Base-by-base conservation (phyloP, 2,797 vertebrate genomes). In the Potorous gilbertii region DNA sequence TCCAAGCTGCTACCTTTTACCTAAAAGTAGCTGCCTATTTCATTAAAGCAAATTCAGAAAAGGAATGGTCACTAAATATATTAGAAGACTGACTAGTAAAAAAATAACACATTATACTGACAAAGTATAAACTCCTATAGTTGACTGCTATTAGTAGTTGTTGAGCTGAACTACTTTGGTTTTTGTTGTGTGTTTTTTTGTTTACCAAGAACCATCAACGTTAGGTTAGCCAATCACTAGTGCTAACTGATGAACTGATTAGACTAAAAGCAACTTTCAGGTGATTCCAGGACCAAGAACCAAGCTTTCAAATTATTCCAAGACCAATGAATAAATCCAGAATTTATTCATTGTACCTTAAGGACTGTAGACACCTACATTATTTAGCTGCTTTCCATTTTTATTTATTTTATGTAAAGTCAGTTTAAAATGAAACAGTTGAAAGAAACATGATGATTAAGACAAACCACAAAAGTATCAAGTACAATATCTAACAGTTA, bases 311-410 rank as follows among this genome's bases (percentile, higher is more conserved):
- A 94, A 95, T 62, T 54, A 50, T 29, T 92, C 96, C 21, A 81
- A 1, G 31, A 55, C 40, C 55, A 92, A 94, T 66, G n/a, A 87
- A 87, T 46, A 59, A 21, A 34, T 46, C 90, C 55, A 55, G 55
- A 0, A 3, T 24, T 55, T 12, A 93, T 11, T 94, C 90, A 46
- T 6, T 90, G 57, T 81, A 93, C 10, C 91, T 93, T 92, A 94
- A 62, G 57, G 94, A 93, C 93, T 87, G 24, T 52, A 96, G 93
- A 93, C 92, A 97, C 8, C 96, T 8, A 54, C 93, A 93, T 97
- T 56, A 98, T 66, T 97, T 96, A 92, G 91, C 97, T 97, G 97
- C 96, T 98, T 98, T 95, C 74, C 98, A 98, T 98, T 98, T 98
- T 97, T 97, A 95, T 97, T 97, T 98, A 98, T 97, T 97, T 93